Base-by-base conservation (phyloP, 2,113 vertebrate genomes). In the Silurus glanis region DNA sequence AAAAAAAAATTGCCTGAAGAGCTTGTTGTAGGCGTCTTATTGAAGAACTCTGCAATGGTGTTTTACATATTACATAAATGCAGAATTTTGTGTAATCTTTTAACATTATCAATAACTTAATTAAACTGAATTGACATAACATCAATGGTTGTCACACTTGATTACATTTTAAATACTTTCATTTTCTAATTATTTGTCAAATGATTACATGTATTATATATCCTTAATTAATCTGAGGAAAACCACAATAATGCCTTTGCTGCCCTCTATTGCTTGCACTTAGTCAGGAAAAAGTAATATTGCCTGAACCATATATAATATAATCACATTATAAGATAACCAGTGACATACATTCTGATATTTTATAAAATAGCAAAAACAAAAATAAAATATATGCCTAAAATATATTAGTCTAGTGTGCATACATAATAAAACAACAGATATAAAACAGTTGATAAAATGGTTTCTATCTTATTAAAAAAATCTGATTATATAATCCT, bases 231-330 rank as follows among this genome's bases (percentile, higher is more conserved):
- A 28, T 25, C n/a, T 9, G 13, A 75, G 47, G 62, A 62, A 12
- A 13, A 14, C 16, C 25, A 13, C 2, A 12, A 47, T 58, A n/a
- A 59, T 47, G 23, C 53, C 55, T 5, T 88, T 94, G 90, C 93
- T 94, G 94, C 94, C 94, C 92, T 92, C 94, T 94, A 88, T 91
- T 93, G 93, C 88, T 91, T 87, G 86, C 82, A 85, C 47, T 61
- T 3, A 9, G 88, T 55, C 83, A 86, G 71, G 69, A 83, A 85
- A 3, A 28, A 28, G 8, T 45, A 75, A 53, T 76, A 53, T 55
- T 25, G 55, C 12, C 4, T 47, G 19, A 49, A 72, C 47, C 19
- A 21, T 75, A 75, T 10, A 75, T 51, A 12, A 51, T 51, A 49
- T 74, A n/a, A 21, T n/a, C 10, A 51, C 19, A 75, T 75, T 75